Percentiles rank a stretch among this genome's conserved stretches.
These are phyloP conservation scores for Phragmatobia fuliginosa DNA, from an alignment of 2,888 invertebrate genomes.

Conservation along the genomic window DNA sequence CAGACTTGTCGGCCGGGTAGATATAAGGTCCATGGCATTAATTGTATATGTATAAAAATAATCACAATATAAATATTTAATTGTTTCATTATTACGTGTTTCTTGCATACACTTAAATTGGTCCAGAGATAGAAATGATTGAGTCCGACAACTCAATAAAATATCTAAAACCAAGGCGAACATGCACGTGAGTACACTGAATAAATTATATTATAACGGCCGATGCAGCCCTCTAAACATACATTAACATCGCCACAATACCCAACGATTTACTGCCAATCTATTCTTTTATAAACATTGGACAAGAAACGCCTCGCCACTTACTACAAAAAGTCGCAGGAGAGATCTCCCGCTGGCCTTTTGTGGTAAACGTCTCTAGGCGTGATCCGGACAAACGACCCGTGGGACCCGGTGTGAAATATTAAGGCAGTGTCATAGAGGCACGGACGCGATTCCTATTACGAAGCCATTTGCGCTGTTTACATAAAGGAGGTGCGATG, in stretches of 20 bases:
- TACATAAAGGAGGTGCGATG: conserved; percentile 76
- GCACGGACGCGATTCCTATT: conserved; percentile 78
- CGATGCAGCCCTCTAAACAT: conserved; percentile 74
- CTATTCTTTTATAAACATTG: conserved; percentile 80
- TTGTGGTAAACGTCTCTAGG: conserved; percentile 75
- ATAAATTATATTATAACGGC: conserved; percentile 70
- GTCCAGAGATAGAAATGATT: not conserved
- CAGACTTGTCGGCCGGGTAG: conserved; percentile 77
- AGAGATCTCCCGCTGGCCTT: conserved; percentile 81
- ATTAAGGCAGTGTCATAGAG: conserved; percentile 76
- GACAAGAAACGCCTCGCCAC: conserved; percentile 82
- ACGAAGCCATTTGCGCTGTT: conserved; percentile 82
- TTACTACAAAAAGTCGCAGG: conserved; percentile 83
- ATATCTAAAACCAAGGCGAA: not conserved
- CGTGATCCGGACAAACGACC: conserved; percentile 81
- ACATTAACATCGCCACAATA: conserved; percentile 82
- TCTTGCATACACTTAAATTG: not conserved
- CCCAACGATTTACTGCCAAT: conserved; percentile 84
- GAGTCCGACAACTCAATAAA: not conserved
- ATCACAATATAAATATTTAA: conserved; percentile 68
- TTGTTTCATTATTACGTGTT: not conserved
- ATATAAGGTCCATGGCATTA: conserved; percentile 85
- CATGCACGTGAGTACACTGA: conserved; percentile 69
- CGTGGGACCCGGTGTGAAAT: conserved; percentile 80
- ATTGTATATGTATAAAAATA: conserved; percentile 73